Evolutionary conservation across 2,888 invertebrate genomes (phyloP), one percentile per base, ranked within the genome.

Genomic region (Andricus curvator): DNA sequence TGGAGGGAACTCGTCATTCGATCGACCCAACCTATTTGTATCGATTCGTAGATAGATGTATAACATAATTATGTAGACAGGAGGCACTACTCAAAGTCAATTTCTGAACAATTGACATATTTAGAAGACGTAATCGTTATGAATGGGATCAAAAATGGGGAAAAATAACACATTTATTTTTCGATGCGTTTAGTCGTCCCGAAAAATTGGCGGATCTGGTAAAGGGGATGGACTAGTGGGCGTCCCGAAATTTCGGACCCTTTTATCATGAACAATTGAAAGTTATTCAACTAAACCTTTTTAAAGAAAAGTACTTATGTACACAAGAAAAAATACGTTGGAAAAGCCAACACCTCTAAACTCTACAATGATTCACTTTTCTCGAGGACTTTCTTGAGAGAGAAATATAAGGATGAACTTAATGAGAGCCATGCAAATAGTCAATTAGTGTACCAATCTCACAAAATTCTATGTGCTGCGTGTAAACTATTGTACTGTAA

Each of bases 21-120:
- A 84, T 85, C 82, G 83, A 84, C 82, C 81, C 80, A 78, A 78
- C 78, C 82, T 82, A 78, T 74, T 56, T 56, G 33, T 74, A 56
- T 56, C 33, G 33, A 56, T 74, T 74, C n/a, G 9, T 29, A 51
- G 48, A 13, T 44, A 48, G 15, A 48, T 48, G 48, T 48, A 48
- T 48, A 48, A 48, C 48, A 17, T 68, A 68, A 68, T 68, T 70
- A 70, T 33, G 29, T 70, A 44, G 4, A 41, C 4, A 20, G 22
- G 0, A 68, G 2, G 41, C 44, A 48, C 25, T 48, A 48, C 70
- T 51, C 51, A 70, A 22, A 51, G 29, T 29, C 70, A 48, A 33
- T 70, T 51, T 70, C 9, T 6, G 25, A 15, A 22, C 44, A 48
- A 48, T 17, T 48, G 48, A 48, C 17, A 48, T 17, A 48, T 48